These are phyloP conservation scores for Chalcosyrphus nemorum DNA, from an alignment of 2,888 invertebrate species.

Conservation along the genomic window DNA sequence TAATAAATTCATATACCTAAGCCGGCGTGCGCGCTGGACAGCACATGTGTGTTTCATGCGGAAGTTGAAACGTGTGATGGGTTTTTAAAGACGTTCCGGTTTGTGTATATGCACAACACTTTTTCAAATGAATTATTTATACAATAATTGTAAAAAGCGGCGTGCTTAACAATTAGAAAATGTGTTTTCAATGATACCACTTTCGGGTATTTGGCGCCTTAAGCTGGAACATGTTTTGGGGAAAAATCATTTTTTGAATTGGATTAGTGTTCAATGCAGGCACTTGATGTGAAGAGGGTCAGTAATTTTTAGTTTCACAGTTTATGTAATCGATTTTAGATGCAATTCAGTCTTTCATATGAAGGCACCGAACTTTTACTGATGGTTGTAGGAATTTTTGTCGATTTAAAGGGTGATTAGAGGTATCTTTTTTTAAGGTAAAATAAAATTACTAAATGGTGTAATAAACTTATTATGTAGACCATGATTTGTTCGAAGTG, in stretches of 20 bases:
- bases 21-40: conserved; percentile 24
- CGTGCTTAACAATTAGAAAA: conserved; percentile 11
- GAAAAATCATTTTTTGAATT: neutral
- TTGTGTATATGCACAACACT: neutral
- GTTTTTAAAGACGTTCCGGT: conserved; percentile 27
- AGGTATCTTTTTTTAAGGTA: no score
- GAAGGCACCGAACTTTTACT: no score
- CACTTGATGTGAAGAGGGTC: neutral
- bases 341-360: no score
- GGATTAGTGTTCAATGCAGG: neutral
- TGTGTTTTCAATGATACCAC: neutral
- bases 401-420: no score
- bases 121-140: conserved; percentile 49
- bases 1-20: conserved; percentile 31
- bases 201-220: neutral
- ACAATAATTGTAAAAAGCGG: neutral
- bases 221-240: neutral
- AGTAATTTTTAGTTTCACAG: neutral
- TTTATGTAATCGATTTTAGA: no score
- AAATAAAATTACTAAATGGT: no score
- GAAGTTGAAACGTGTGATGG: conserved; percentile 39
- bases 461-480: no score
- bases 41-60: neutral
- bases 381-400: no score
- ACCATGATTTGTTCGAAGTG: no score